Evolutionary conservation across 2,113 vertebrate species (phyloP), one percentile per base, ranked within the genome.

Genomic region (Plectropomus leopardus): DNA sequence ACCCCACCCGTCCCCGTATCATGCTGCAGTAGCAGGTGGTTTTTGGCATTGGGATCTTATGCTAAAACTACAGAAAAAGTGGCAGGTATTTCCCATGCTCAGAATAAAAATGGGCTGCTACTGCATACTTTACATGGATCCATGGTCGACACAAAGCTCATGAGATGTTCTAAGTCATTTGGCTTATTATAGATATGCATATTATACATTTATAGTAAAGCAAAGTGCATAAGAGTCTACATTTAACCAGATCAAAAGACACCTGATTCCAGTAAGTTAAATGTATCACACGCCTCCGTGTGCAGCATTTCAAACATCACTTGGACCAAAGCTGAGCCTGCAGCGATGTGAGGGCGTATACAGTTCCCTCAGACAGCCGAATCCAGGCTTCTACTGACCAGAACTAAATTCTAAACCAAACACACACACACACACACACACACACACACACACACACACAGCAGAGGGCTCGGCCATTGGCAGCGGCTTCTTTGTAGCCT

Each of bases 401-500:
- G 55, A 88, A 85, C 73, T 76, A 87, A 81, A 82, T 68, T 55
- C n/a, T 53, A 48, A 51, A 67, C 45, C 45, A 57, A 50, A 69
- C 67, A 50, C 48, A 58, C 21, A 51, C 54, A 51, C 54, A 57
- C 61, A 55, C 60, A 40, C 36, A 58, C 50, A n/a, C 21, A 55
- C 9, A 23, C 64, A 59, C 21, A 16, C 48, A 60, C 64, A 28
- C 24, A 47, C 63, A 67, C 42, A 54, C 0, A 24, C 3, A 69
- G 69, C 70, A 83, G 69, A 76, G 23, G 74, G 45, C 26, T 82
- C 17, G 64, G 68, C 61, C 70, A 72, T 73, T 86, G 80, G 82
- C 74, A 76, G n/a, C 58, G 85, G 80, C 54, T 64, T 76, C 68
- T 72, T 80, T 85, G 82, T 70, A 60, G 75, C 73, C 61, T 34